Evolutionary conservation across 2,888 invertebrate genomes (phyloP).

Genomic region (Panzeria rudis): DNA sequence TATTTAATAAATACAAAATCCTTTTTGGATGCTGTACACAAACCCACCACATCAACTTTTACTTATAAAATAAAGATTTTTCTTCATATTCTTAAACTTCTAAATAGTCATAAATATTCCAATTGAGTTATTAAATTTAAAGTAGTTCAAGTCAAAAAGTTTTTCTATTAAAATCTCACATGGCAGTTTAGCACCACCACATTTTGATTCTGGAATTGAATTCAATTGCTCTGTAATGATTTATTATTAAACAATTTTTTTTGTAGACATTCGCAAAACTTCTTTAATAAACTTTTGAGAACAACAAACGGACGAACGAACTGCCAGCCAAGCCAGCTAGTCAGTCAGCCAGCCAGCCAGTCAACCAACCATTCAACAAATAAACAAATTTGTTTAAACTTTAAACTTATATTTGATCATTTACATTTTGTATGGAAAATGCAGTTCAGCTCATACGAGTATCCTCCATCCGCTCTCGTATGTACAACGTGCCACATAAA

Average conservation of each 20-base stretch:
- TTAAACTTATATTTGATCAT: background rate
- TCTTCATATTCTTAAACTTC: background rate
- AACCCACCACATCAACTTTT: background rate
- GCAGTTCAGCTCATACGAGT: background rate
- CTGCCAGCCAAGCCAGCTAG: background rate
- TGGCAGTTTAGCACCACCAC: background rate
- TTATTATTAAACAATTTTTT: slow-evolving; percentile 61
- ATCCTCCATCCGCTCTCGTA: slow-evolving; percentile 33
- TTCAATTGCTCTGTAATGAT: slow-evolving; percentile 47
- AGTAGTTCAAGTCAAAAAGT: slow-evolving; percentile 13
- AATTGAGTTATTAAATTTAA: slow-evolving; percentile 8
- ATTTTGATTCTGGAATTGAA: slow-evolving; percentile 11
- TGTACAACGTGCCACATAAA: slow-evolving; percentile 54
- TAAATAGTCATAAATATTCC: slow-evolving; percentile 22
- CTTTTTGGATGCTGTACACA: background rate
- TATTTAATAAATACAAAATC: background rate
- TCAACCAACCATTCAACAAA: slow-evolving; percentile 31
- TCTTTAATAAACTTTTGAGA: slow-evolving; percentile 49
- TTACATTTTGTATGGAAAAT: background rate
- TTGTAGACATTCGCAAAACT: slow-evolving; percentile 46
- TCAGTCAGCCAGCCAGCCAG: background rate
- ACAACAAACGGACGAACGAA: slow-evolving; percentile 20
- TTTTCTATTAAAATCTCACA: background rate
- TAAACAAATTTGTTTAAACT: slow-evolving; percentile 28
- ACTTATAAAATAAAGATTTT: background rate